These are phyloP conservation scores for Smithornis capensis DNA, from an alignment of 2,113 vertebrate species.

Conservation along the genomic window DNA sequence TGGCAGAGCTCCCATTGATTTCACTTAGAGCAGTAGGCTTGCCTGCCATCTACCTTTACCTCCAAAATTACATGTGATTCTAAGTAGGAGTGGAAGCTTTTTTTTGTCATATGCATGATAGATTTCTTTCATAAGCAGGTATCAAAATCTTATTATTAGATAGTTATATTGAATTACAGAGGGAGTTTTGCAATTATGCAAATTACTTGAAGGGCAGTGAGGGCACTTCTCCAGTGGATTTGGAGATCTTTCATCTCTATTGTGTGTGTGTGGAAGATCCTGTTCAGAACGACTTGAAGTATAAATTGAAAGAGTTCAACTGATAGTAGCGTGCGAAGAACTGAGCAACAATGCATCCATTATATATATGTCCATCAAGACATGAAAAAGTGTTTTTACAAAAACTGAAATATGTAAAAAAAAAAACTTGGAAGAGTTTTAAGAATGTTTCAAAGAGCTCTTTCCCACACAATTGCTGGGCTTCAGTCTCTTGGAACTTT, in stretches of 20 bases:
- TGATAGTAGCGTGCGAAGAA: background rate
- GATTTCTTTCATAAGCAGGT: background rate
- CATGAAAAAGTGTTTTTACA: too few relatives aligned
- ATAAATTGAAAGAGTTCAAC: background rate
- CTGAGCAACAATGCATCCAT: background rate
- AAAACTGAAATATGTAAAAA: too few relatives aligned
- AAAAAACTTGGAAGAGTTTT: too few relatives aligned
- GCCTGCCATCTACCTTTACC: background rate
- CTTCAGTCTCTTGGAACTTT: too few relatives aligned
- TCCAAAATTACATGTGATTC: background rate
- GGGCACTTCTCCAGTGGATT: background rate
- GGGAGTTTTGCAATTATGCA: background rate
- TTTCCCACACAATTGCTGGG: too few relatives aligned
- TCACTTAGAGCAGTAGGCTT: background rate
- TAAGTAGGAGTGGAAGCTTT: background rate
- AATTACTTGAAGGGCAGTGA: background rate
- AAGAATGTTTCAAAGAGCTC: too few relatives aligned
- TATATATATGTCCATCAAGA: too few relatives aligned
- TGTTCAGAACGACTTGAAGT: background rate
- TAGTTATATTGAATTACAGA: background rate
- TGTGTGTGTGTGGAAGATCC: background rate
- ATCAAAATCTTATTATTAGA: background rate
- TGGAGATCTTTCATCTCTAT: background rate
- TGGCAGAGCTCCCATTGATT: background rate
- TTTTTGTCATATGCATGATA: background rate